Conservation (phyloP, 2,888 invertebrate species). For the Arrhopalites spinosus region DNA sequence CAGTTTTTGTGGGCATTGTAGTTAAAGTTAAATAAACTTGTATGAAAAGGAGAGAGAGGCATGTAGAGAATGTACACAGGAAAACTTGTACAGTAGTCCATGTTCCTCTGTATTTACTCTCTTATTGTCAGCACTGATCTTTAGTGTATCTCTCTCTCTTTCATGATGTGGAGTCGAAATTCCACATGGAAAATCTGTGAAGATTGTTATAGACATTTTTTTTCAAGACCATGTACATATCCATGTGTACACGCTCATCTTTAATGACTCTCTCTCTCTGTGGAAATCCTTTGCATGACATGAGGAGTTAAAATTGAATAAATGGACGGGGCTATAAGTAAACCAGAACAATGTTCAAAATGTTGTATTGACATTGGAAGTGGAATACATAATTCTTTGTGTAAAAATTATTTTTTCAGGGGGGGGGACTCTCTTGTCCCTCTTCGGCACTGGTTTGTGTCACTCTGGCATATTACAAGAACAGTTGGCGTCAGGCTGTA, state of each 20-base stretch:
- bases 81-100: background rate
- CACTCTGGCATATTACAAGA: constrained; percentile 40
- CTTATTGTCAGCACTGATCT: constrained; percentile 28
- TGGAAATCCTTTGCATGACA: background rate
- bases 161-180: background rate
- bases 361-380: constrained; percentile 29
- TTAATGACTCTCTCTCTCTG: background rate
- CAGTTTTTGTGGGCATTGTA: too few relatives aligned
- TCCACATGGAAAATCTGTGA: background rate
- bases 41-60: constrained; percentile 33
- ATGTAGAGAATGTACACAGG: constrained; percentile 25
- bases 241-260: background rate
- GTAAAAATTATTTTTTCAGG: background rate
- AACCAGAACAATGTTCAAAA: constrained; percentile 26
- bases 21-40: constrained; percentile 37
- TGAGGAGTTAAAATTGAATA: background rate
- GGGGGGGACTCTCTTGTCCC: too few relatives aligned
- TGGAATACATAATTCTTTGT: constrained; percentile 22
- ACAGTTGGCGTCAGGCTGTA: constrained; percentile 44
- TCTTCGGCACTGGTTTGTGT: constrained; percentile 44
- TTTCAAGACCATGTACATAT: background rate
- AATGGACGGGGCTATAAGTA: background rate
- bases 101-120: constrained; percentile 17
- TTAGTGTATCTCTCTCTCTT: background rate
- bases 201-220: background rate